These are phyloP conservation scores for Epinotia brunnichana DNA, from an alignment of 2,888 invertebrate species.

Conservation along the genomic window DNA sequence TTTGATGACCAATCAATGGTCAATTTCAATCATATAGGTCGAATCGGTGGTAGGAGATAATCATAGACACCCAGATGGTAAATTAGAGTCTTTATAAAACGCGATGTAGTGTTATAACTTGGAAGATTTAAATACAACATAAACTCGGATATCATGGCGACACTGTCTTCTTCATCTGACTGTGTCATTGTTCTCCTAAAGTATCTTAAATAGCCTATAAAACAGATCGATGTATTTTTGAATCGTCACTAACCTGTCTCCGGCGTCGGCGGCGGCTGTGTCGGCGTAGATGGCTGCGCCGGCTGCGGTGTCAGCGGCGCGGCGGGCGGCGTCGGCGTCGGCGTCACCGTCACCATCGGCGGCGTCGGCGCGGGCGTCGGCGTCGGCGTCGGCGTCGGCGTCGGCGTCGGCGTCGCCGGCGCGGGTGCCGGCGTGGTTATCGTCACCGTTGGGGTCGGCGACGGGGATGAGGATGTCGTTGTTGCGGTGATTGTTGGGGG, in stretches of 20 bases:
- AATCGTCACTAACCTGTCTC: slow-evolving; percentile 68
- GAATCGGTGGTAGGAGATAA: too few species aligned
- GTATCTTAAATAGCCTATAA: too few species aligned
- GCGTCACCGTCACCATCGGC: slow-evolving; percentile 36
- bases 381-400: slow-evolving; percentile 43
- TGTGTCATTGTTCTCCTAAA: too few species aligned
- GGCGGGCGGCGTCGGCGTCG: slow-evolving; percentile 44
- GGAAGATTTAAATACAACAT: too few species aligned
- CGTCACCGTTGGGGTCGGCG: slow-evolving; percentile 49
- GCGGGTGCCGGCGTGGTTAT: slow-evolving; percentile 44
- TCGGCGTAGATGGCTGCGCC: slow-evolving; percentile 68
- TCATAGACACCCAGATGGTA: too few species aligned
- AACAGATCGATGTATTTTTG: not conserved
- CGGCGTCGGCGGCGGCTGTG: slow-evolving; percentile 68
- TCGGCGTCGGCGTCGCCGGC: slow-evolving; percentile 41
- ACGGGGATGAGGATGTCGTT: slow-evolving; percentile 44
- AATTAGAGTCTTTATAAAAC: too few species aligned
- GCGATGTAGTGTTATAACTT: too few species aligned
- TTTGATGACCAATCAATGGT: too few species aligned
- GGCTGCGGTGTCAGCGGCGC: slow-evolving; percentile 46
- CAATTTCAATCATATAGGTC: too few species aligned
- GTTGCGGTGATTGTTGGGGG: slow-evolving; percentile 13
- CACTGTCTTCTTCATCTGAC: too few species aligned
- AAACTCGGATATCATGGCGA: too few species aligned
- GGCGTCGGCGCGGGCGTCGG: slow-evolving; percentile 45